Conservation (phyloP, 2,797 vertebrate genomes). For the Parotocinclus haroldoi region DNA sequence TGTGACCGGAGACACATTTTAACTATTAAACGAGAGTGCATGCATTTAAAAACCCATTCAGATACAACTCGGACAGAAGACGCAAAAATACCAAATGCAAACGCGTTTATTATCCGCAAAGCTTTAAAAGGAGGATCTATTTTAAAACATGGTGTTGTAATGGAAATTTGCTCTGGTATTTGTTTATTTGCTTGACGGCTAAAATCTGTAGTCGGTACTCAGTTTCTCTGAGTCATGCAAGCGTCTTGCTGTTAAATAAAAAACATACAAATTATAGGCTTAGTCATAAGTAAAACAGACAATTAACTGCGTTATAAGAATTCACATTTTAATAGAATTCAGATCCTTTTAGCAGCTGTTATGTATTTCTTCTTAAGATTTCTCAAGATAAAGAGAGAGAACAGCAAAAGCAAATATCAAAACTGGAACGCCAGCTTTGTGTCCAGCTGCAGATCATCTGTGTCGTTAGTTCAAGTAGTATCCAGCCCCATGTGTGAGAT, state of each 20-base stretch:
- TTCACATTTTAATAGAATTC: background rate
- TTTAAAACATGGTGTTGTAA: too few species aligned
- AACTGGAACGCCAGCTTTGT: background rate
- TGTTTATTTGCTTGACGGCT: background rate
- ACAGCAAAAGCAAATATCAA: background rate
- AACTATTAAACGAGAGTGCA: too few species aligned
- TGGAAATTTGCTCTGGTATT: background rate
- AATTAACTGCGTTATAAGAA: too few species aligned
- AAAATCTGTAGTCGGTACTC: background rate
- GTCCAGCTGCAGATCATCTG: slow-evolving; percentile 42
- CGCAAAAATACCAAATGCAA: too few species aligned
- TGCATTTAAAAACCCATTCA: too few species aligned
- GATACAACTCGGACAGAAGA: too few species aligned
- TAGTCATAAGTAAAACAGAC: slow-evolving; percentile 21
- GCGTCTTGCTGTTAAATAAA: slow-evolving; percentile 37
- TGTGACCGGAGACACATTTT: too few species aligned
- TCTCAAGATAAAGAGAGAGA: background rate
- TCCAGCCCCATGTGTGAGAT: slow-evolving; percentile 14
- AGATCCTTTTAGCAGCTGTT: too few species aligned
- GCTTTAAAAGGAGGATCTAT: too few species aligned
- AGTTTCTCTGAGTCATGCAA: slow-evolving; percentile 18
- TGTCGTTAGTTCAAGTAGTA: slow-evolving; percentile 33
- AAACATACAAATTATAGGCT: slow-evolving; percentile 5
- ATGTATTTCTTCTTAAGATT: slow-evolving; percentile 5
- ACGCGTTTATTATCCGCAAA: too few species aligned